Evolutionary conservation across 2,113 vertebrate genomes (phyloP).

Genomic region (Willisornis vidua): DNA sequence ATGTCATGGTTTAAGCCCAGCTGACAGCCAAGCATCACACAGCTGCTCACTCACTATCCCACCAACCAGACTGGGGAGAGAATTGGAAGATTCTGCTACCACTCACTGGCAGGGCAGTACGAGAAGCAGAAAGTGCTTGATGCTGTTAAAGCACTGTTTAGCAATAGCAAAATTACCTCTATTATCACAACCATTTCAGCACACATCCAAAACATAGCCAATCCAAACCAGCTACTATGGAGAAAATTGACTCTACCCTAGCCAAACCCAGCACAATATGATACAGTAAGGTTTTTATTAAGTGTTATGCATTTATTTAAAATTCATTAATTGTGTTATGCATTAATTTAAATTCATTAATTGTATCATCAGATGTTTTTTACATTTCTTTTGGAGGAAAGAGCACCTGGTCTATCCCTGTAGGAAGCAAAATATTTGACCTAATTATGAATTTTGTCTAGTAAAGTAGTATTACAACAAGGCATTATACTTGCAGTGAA

Average conservation of each 20-base stretch:
- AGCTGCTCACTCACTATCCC: not conserved
- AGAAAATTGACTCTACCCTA: not conserved
- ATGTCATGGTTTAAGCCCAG: not conserved
- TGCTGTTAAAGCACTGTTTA: not conserved
- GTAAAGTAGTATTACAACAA: not conserved
- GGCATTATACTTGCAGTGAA: not conserved
- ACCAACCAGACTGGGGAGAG: rapidly evolving
- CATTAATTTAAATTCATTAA: too few relatives aligned
- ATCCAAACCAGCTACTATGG: not conserved
- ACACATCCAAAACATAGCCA: not conserved
- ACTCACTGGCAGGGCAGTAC: not conserved
- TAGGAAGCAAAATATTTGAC: not conserved
- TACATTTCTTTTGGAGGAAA: not conserved
- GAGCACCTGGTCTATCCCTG: not conserved
- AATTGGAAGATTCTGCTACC: not conserved
- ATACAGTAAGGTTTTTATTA: not conserved
- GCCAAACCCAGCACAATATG: not conserved
- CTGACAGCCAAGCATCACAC: not conserved
- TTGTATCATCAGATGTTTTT: too few relatives aligned
- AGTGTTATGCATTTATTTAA: too few relatives aligned
- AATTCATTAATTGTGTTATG: too few relatives aligned
- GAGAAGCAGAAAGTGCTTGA: not conserved
- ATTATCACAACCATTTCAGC: not conserved
- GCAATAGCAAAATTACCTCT: not conserved
- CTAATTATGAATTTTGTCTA: not conserved